Evolutionary conservation across 2,113 vertebrate species (phyloP), one percentile per base, ranked within the genome.

Genomic region (Vidua macroura): DNA sequence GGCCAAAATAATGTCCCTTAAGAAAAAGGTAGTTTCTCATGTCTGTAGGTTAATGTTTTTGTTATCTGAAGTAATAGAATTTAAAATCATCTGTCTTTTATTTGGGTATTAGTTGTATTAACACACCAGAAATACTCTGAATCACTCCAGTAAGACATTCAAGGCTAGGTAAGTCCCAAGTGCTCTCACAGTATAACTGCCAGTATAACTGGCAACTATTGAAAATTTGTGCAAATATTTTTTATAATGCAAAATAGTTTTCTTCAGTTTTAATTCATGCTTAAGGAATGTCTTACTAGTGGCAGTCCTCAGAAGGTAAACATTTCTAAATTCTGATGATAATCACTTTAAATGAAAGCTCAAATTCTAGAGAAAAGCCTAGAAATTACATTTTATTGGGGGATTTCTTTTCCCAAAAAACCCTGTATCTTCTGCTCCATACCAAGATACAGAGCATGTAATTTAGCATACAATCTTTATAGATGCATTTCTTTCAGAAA

Each of bases 391-490:
- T 60, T 86, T 88, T 78, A 25, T 14, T 58, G 13, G 11, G 31
- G 13, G 3, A 37, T 48, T 52, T 63, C 18, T 62, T 67, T 21
- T 7, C 9, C 3, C 3, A 8, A 7, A 5, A 6, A 1, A 6
- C 75, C 10, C 7, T 81, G 8, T 67, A 10, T 87, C 5, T 87
- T 68, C 33, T 89, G 48, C 18, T 87, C 27, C 33, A 75, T 72
- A 63, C 10, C 10, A 79, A 68, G 18, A 43, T 68, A 23, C 0
- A 0, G 1, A 48, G 13, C 11, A 16, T 72, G 11, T 52, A 49
- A 53, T 85, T 64, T 63, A 51, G 51, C 18, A 15, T 10, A 12
- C 7, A 2, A 3, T 64, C 4, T 68, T 86, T 37, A 22, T 62
- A 24, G 37, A 27, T 59, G 1, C 11, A 13, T 88, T 86, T 63